Evolutionary conservation across 2,113 vertebrate genomes (phyloP).

Genomic region (Salvelinus namaycush): DNA sequence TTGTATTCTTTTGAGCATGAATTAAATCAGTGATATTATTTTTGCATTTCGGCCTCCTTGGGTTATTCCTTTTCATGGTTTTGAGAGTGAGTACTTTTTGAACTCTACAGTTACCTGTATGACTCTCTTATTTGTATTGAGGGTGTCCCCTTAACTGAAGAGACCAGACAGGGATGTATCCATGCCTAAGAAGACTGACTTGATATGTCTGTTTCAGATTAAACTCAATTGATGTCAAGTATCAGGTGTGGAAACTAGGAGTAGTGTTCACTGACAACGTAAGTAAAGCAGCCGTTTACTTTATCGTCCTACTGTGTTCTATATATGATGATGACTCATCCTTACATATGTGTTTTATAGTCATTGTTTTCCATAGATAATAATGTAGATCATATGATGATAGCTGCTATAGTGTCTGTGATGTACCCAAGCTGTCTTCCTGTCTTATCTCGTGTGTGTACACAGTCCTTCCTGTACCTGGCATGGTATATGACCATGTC

Average conservation of each 20-base stretch:
- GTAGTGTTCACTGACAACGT: conserved; percentile 95
- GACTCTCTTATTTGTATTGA: neutral
- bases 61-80: no score
- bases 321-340: no score
- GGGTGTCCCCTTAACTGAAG: neutral
- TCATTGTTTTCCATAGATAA: no score
- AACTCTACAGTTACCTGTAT: neutral
- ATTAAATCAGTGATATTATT: no score
- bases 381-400: no score
- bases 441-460: neutral
- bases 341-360: no score
- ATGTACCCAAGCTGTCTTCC: neutral
- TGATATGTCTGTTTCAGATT: conserved; percentile 65
- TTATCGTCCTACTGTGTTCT: no score
- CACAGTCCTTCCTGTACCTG: conserved; percentile 87
- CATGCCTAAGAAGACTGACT: neutral
- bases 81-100: neutral
- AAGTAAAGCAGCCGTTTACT: conserved; percentile 59
- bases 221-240: conserved; percentile 89
- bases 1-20: no score
- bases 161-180: neutral
- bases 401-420: no score
- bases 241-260: conserved; percentile 95
- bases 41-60: no score
- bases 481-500: conserved; percentile 88